Base-by-base conservation (phyloP, 2,113 vertebrate species). In the Poeciliopsis prolifica region DNA sequence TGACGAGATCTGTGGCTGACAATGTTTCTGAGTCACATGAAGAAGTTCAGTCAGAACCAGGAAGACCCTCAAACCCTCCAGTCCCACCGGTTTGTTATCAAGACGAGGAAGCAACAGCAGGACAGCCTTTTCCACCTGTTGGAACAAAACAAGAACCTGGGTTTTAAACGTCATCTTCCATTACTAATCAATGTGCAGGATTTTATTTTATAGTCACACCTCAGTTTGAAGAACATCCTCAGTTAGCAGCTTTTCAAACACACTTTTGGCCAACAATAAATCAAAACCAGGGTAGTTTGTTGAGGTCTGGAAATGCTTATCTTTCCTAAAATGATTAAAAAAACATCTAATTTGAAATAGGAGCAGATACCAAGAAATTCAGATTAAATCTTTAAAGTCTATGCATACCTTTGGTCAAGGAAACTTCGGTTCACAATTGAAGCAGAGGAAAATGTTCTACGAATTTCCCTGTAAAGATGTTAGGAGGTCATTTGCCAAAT, bases 231-330 rank as follows among this genome's bases (percentile, higher is more conserved):
- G 81, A 31, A 5, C 22, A 0, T 72, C 54, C 0, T 30, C 83
- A 11, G 69, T 75, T 1, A 71, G 40, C 61, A 94, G 81, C 72
- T 91, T 92, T 72, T 83, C n/a, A 70, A 94, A 93, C 71, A 74
- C 30, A 0, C 0, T 29, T 33, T 4, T 67, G 44, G 86, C 86
- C 40, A 80, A 69, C 3, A 74, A 73, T 64, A 91, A 29, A 60
- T 93, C 85, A 69, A 94, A 67, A 14, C 92, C 91, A 10, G 74
- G 87, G 33, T 65, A 66, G 0, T 28, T 78, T 61, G 60, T 1
- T 1, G 87, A 88, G 1, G 91, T 92, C 61, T 79, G 82, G 72
- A 90, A 93, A 78, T 93, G 91, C 60, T 85, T 86, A 14, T 91
- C 84, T 61, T 67, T 71, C 9, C 88, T 92, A n/a, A 70, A 28